Base-by-base conservation (phyloP, 2,888 invertebrate genomes). In the Nemotelus pantherinus region DNA sequence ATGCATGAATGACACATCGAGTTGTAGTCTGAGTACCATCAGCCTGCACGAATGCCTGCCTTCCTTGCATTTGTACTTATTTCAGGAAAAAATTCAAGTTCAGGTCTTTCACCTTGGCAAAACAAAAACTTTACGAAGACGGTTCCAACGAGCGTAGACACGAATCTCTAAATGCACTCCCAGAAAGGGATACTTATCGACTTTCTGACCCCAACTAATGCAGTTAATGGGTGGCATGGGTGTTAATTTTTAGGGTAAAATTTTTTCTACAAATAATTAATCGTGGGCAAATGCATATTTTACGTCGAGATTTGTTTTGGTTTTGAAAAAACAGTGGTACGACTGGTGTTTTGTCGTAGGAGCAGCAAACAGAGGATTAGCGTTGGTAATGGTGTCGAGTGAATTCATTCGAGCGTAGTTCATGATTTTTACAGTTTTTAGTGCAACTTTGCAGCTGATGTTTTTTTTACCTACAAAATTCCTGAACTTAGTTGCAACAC, bases 1-100 rank as follows among this genome's bases (percentile, higher is more conserved):
- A 70, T 55, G 70, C 70, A 70, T 70, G 70, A 70, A 50, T 70
- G 70, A 70, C 70, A 70, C 44, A 70, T 70, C 45, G 47, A 70
- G 70, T 55, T 70, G 55, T 55, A 70, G 70, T 41, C 45, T 55
- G 39, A 25, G 25, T 25, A 25, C 25, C 25, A 25, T 1, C 25
- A 25, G 25, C 25, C 25, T 25, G 25, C 25, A 25, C 25, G 25
- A 25, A 25, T 25, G 25, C 25, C 25, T 70, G 39, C 55, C 41
- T 70, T 55, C 25, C 3, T 43, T 58, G 9, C 25, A 25, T 25
- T n/a, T 39, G 43, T 7, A 63, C 43, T 53, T 70, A 25, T 70
- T 70, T 70, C 55, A 50, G 9, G 47, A 70, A 70, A 6, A 70
- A 70, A 70, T 70, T 55, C 53, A 70, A 55, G 53, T 43, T 53